These are phyloP conservation scores for Seira musarum DNA, from an alignment of 2,888 invertebrate species.

Conservation along the genomic window DNA sequence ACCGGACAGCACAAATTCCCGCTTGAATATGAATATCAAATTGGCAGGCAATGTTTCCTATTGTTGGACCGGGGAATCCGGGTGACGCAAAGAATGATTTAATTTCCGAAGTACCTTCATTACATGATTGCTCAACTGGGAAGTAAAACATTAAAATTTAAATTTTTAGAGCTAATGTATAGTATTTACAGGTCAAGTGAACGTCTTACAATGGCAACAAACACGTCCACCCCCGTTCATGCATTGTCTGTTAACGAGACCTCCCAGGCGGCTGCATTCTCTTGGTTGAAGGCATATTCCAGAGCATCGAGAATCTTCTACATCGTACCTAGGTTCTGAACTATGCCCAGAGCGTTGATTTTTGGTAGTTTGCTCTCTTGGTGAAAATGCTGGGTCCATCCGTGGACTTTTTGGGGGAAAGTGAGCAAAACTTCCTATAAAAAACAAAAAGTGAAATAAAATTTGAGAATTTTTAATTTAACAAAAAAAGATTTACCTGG, in stretches of 20 bases:
- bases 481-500: constrained; percentile 47
- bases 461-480: not conserved
- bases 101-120: constrained; percentile 52
- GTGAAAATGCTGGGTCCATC: constrained; percentile 38
- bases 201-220: constrained; percentile 67
- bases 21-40: constrained; percentile 65
- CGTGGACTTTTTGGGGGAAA: constrained; percentile 35
- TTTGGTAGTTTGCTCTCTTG: constrained; percentile 39
- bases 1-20: constrained; percentile 66
- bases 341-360: not conserved
- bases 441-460: not conserved
- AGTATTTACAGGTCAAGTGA: not conserved
- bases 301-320: constrained; percentile 41
- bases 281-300: constrained; percentile 64
- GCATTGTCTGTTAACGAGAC: constrained; percentile 56
- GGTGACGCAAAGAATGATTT: constrained; percentile 64
- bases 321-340: not conserved
- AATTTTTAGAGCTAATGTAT: not conserved
- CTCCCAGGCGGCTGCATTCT: constrained; percentile 61
- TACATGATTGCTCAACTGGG: constrained; percentile 64
- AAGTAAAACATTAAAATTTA: not conserved
- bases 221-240: constrained; percentile 57
- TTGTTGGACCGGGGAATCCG: constrained; percentile 66
- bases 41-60: constrained; percentile 67
- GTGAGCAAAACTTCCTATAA: constrained; percentile 32